These are phyloP conservation scores for Bombus huntii DNA, from an alignment of 1,140 invertebrate species.

Conservation along the genomic window DNA sequence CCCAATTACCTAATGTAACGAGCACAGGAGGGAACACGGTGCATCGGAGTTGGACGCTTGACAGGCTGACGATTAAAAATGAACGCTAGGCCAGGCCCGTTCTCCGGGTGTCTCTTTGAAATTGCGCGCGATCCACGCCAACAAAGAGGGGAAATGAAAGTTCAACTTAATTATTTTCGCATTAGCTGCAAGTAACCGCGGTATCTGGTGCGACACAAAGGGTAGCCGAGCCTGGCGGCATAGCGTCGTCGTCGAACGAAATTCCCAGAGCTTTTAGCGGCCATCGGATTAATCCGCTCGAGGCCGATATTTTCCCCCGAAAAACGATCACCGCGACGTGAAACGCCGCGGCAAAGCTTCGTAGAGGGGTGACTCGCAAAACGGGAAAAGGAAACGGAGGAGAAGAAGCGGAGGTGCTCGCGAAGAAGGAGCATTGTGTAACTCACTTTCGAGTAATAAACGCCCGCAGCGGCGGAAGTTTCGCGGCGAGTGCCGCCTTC, in stretches of 20 bases:
- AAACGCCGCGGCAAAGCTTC: no score
- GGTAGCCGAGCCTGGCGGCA: not conserved
- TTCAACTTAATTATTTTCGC: conserved; percentile 60
- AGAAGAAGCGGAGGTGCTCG: not conserved
- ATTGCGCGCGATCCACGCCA: conserved; percentile 5
- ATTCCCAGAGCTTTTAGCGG: conserved; percentile 61
- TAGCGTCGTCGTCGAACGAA: conserved; percentile 28
- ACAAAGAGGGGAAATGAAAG: conserved; percentile 36
- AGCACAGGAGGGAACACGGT: not conserved
- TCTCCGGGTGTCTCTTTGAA: conserved; percentile 18
- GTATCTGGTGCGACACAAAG: conserved; percentile 29
- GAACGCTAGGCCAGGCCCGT: not conserved
- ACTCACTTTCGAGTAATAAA: conserved; percentile 61
- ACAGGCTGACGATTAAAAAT: conserved; percentile 43
- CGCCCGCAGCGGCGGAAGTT: conserved; percentile 53
- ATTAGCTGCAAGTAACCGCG: conserved; percentile 56
- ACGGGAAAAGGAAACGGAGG: no score
- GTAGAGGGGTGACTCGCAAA: not conserved
- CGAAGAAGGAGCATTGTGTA: conserved; percentile 52
- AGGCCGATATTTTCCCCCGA: conserved; percentile 35
- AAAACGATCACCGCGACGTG: conserved; percentile 1
- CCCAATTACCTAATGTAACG: conserved; percentile 49
- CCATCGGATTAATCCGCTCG: conserved; percentile 59
- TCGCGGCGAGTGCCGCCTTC: conserved; percentile 24
- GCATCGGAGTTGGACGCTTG: not conserved